phyloP scores from a whole-genome alignment of 53 echinoderm and acorn worm species.

The Antedon mediterranea region DNA sequence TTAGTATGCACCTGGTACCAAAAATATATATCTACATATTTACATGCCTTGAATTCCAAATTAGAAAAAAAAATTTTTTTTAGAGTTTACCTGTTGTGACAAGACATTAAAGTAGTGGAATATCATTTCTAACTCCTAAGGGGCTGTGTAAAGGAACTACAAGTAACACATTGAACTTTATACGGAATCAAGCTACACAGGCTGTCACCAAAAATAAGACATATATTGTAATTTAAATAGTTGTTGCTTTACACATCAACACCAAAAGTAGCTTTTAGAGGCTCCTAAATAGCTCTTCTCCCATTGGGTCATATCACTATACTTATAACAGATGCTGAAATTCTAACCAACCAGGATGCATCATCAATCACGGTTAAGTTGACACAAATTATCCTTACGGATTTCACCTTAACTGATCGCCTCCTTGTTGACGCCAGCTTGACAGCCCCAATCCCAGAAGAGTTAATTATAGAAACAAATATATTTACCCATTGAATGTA shows the following conservation, averaged over 20 bases:
- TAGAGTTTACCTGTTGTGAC: too few relatives aligned
- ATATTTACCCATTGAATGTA: neutral
- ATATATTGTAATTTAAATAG: neutral
- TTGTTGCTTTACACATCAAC: neutral
- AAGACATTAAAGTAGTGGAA: too few relatives aligned
- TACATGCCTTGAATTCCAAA: too few relatives aligned
- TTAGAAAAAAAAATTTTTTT: too few relatives aligned
- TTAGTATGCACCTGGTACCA: too few relatives aligned
- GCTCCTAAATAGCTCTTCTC: neutral
- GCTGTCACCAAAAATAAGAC: neutral
- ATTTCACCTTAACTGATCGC: neutral
- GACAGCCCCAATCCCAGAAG: neutral
- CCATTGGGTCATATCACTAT: neutral
- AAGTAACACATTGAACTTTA: neutral
- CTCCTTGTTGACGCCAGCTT: neutral
- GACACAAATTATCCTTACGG: neutral
- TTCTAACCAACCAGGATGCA: neutral
- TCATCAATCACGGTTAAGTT: neutral
- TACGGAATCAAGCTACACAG: too few relatives aligned
- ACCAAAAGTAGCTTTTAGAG: neutral
- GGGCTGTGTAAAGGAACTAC: too few relatives aligned
- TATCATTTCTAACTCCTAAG: too few relatives aligned
- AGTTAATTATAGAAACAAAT: slow-evolving; percentile 1
- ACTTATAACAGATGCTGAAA: neutral
- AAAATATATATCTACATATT: too few relatives aligned